Conservation (phyloP, 2,888 invertebrate species). For the Orthonychiurus folsomi region DNA sequence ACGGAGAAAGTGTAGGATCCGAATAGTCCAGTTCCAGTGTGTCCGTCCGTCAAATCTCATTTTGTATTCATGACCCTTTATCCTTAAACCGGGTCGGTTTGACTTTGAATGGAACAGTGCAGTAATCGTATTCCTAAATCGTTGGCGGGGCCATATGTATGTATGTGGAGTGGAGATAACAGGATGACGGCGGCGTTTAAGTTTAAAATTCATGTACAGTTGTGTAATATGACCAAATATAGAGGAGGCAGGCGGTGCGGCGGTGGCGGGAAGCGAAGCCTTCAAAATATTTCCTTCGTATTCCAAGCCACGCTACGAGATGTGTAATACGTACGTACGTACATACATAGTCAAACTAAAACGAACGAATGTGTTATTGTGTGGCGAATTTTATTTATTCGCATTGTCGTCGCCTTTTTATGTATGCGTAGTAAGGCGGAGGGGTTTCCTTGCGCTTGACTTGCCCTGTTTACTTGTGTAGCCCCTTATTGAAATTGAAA, state of each 20-base stretch:
- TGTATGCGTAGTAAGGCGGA: too few relatives aligned
- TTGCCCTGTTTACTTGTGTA: too few relatives aligned
- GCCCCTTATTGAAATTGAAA: too few relatives aligned
- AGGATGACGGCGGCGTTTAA: not conserved
- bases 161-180: not conserved
- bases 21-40: too few relatives aligned
- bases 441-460: too few relatives aligned
- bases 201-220: not conserved
- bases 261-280: too few relatives aligned
- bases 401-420: conserved; percentile 1
- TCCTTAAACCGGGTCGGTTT: not conserved
- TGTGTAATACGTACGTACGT: too few relatives aligned
- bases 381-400: conserved; percentile 1
- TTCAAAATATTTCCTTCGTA: too few relatives aligned
- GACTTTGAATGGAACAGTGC: not conserved
- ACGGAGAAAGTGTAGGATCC: too few relatives aligned
- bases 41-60: not conserved
- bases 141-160: too few relatives aligned
- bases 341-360: not conserved
- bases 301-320: too few relatives aligned
- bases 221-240: not conserved
- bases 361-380: not conserved
- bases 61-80: not conserved
- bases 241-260: too few relatives aligned
- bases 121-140: conserved; percentile 1